Base-by-base conservation (phyloP, 2,888 invertebrate genomes). In the Chymomyza amoena region DNA sequence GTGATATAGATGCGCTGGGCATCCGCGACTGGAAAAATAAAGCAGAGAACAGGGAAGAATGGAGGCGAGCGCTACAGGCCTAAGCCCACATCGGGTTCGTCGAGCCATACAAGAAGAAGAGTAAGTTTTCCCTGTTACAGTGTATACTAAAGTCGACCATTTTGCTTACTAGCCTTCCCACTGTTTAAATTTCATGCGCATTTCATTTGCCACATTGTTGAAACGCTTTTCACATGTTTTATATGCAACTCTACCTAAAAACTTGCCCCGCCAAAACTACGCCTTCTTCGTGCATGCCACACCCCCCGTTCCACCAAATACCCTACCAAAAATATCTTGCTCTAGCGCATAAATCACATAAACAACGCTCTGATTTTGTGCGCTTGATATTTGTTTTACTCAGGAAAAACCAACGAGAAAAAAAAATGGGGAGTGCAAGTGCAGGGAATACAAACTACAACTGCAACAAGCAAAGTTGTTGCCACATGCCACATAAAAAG, bases 361-460 rank as follows among this genome's bases (percentile, higher is more conserved):
- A 78, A 79, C 78, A 81, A 83, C 84, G 77, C 71, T 78, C 83
- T 74, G 87, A 84, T 86, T 86, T 84, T 81, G 86, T 78, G 84
- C 81, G 80, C 81, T 79, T 81, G 83, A 83, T 83, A 83, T 85
- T 81, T 83, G 81, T 74, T 13, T 61, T 10, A 39, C 25, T 16
- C 16, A 39, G 16, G 9, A 61, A 68, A 67, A 66, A 65, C 70
- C 9, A 32, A 32, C 32, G 32, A 32, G 6, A 69, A 66, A 69
- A 54, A 74, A 60, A 28, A 59, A 72, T n/a, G 60, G 20, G 64
- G 68, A 68, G 59, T 63, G 63, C 18, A 20, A 73, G 51, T 16
- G 52, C 7, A 16, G 45, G 45, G 16, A 61, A n/a, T 18, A 61
- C 16, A 18, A 39, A 18, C 9, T n/a, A 18, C 9, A 15, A 28